Evolutionary conservation across 2,888 invertebrate genomes (phyloP).

Genomic region (Ctenicera cuprea): DNA sequence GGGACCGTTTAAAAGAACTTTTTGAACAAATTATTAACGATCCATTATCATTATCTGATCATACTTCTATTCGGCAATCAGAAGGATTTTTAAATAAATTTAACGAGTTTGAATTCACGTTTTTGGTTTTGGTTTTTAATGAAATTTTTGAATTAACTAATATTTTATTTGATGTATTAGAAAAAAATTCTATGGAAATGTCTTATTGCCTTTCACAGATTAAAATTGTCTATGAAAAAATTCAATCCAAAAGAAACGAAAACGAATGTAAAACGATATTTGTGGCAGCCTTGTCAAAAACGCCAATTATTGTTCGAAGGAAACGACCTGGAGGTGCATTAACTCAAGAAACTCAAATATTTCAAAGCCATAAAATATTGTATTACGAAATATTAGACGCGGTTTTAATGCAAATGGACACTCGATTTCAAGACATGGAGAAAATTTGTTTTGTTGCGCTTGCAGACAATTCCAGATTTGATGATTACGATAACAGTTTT

Average conservation of each 20-base stretch:
- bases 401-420: conserved; percentile 5
- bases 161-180: conserved; percentile 49
- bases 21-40: conserved; percentile 51
- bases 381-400: conserved; percentile 35
- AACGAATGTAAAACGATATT: neutral
- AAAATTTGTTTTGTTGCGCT: conserved; percentile 10
- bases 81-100: conserved; percentile 54
- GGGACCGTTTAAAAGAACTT: conserved; percentile 54
- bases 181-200: conserved; percentile 55
- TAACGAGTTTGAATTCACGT: conserved; percentile 56
- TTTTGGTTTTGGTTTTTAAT: conserved; percentile 54
- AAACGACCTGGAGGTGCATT: neutral
- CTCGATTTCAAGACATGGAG: neutral
- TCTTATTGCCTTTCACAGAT: conserved; percentile 54
- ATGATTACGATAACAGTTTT: neutral
- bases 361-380: conserved; percentile 15
- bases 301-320: neutral
- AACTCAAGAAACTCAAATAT: conserved; percentile 21
- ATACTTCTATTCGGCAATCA: conserved; percentile 50
- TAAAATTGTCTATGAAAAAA: neutral
- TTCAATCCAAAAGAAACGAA: neutral
- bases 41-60: conserved; percentile 50
- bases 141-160: conserved; percentile 54
- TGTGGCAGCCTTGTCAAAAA: neutral
- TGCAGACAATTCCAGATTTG: conserved; percentile 1